These are phyloP conservation scores for Poeciliopsis prolifica DNA, from an alignment of 2,113 vertebrate species.

Conservation along the genomic window DNA sequence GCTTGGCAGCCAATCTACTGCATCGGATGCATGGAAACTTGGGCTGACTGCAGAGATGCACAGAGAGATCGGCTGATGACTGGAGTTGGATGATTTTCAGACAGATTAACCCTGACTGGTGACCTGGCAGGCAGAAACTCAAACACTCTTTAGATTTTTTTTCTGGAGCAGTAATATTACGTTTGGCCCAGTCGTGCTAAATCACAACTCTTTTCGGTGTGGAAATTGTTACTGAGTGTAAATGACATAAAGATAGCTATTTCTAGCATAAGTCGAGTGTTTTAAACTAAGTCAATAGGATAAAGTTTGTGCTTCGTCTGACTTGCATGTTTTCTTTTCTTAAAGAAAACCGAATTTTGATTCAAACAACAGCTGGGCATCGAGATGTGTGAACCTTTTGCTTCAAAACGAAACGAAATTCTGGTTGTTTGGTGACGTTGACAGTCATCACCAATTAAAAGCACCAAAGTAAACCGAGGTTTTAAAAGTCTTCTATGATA, in stretches of 20 bases:
- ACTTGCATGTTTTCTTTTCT: no score
- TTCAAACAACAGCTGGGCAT: not conserved
- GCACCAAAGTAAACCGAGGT: no score
- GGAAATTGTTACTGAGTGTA: not conserved
- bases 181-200: not conserved
- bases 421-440: no score
- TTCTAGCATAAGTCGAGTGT: not conserved
- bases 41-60: slow-evolving; percentile 24
- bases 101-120: not conserved
- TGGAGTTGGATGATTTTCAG: not conserved
- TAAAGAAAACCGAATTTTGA: not conserved
- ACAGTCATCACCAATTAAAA: not conserved
- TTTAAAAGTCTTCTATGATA: not conserved
- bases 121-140: not conserved
- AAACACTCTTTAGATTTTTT: not conserved
- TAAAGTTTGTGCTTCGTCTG: not conserved
- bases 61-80: not conserved
- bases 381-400: not conserved
- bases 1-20: slow-evolving; percentile 73
- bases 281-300: not conserved
- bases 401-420: not conserved
- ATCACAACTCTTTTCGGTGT: not conserved
- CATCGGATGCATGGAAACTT: slow-evolving; percentile 55
- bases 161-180: no score
- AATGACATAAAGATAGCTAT: not conserved